phyloP scores from a whole-genome alignment of 2,888 invertebrate genomes.

The Chirona hameri region DNA sequence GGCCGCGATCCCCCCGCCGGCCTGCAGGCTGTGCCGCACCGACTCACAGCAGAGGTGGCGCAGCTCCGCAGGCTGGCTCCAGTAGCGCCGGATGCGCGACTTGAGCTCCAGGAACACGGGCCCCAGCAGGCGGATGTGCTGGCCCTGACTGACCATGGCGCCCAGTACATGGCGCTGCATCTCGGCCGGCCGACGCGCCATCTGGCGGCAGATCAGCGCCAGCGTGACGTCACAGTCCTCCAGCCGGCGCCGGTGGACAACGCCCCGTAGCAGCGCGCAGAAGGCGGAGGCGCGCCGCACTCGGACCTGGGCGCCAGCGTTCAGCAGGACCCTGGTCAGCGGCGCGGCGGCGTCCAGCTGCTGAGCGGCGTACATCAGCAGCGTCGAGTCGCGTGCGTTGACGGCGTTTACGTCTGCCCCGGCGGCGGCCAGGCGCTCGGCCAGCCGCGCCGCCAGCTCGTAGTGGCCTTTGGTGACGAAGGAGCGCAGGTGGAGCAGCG shows the following conservation, averaged over 20 bases:
- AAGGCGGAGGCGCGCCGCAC: slow-evolving; percentile 33
- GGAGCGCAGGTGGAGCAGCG: slow-evolving; percentile 24
- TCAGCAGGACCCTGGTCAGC: slow-evolving; percentile 33
- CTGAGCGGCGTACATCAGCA: slow-evolving; percentile 33
- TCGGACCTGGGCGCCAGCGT: slow-evolving; percentile 34
- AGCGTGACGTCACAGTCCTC: slow-evolving; percentile 30
- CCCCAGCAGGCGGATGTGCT: slow-evolving; percentile 31
- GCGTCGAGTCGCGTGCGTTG: slow-evolving; percentile 29
- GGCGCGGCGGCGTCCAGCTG: slow-evolving; percentile 13
- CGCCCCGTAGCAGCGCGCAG: slow-evolving; percentile 31
- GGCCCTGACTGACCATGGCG: slow-evolving; percentile 32
- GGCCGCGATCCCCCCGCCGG: not conserved
- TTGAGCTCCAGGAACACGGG: slow-evolving; percentile 34
- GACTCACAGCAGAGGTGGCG: slow-evolving; percentile 30
- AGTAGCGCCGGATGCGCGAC: slow-evolving; percentile 31
- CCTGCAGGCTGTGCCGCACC: not conserved
- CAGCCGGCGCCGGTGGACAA: slow-evolving; percentile 8
- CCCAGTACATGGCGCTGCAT: slow-evolving; percentile 32
- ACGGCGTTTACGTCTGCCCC: slow-evolving; percentile 30
- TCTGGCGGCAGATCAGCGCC: slow-evolving; percentile 31
- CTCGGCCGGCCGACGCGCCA: slow-evolving; percentile 31
- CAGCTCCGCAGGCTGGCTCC: slow-evolving; percentile 33
- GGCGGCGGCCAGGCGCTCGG: slow-evolving; percentile 7
- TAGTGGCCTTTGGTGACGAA: not conserved
- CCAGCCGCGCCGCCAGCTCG: slow-evolving; percentile 7